Evolutionary conservation across 2,888 invertebrate species (phyloP).

Genomic region (Thymelicus acteon): DNA sequence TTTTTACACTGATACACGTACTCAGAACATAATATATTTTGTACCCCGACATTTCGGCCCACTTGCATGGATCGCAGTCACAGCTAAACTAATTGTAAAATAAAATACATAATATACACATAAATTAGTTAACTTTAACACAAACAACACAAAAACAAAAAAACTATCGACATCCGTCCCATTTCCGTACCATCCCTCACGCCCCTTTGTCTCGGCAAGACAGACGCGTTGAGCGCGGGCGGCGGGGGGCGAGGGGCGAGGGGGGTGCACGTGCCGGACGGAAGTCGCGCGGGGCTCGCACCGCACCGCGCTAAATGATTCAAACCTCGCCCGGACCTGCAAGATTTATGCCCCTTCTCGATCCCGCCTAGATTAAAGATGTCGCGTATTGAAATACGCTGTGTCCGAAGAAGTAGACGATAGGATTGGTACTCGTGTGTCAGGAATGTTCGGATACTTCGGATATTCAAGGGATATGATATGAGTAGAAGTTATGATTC

Average conservation of each 20-base stretch:
- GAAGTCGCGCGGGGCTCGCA: constrained; percentile 76
- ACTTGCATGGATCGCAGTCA: too few species aligned
- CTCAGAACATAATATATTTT: too few species aligned
- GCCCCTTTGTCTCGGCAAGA: constrained; percentile 85
- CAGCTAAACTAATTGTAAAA: too few species aligned
- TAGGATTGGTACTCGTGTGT: too few species aligned
- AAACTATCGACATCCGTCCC: constrained; percentile 47
- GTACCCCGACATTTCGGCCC: too few species aligned
- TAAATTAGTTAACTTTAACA: background rate
- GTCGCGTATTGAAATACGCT: constrained; percentile 83
- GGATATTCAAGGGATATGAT: constrained; percentile 57
- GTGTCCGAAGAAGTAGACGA: background rate
- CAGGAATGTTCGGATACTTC: constrained; percentile 20
- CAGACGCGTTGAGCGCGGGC: constrained; percentile 69
- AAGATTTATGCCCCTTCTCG: constrained; percentile 83
- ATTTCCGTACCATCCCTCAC: constrained; percentile 56
- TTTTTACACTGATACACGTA: too few species aligned
- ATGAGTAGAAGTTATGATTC: too few species aligned
- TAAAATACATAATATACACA: too few species aligned
- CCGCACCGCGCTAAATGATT: constrained; percentile 82
- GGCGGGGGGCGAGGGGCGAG: constrained; percentile 45
- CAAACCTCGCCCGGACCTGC: constrained; percentile 83
- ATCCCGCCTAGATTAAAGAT: constrained; percentile 82
- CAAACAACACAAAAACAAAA: background rate
- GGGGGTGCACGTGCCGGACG: constrained; percentile 79